Evolutionary conservation across 1,140 invertebrate genomes (phyloP), one percentile per base, ranked within the genome.

Genomic region (Leptinotarsa defecta): DNA sequence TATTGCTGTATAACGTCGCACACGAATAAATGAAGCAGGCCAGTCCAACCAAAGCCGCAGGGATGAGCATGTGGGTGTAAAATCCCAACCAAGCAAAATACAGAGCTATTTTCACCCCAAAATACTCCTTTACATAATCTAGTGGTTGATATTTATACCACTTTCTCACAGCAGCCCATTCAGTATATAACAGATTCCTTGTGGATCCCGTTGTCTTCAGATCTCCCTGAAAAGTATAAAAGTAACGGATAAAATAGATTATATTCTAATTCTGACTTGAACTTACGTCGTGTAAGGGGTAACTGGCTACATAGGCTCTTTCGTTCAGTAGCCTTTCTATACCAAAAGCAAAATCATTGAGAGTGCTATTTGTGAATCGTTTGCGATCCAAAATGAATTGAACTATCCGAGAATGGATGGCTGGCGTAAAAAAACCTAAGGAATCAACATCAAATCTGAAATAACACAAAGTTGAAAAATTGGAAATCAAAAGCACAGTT

Each of bases 61-160:
- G 91, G n/a, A 96, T 90, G 73, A 99, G 85, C 92, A 97, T 95
- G 65, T 94, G 92, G 0, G 97, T 99, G 83, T 99, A 99, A 86
- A 95, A 99, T 49, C 97, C 97, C 20, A 99, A 87, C 97, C 97
- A 99, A 5, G 96, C 96, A 85, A 99, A 99, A 86, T 99, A 99
- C 52, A 97, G 86, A 48, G 92, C 88, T 78, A 97, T 95, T 88
- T 97, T 98, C 43, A 97, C 95, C 13, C 96, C 96, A 88, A 98
- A 97, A 86, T 98, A 98, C 76, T 94, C 91, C 82, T 94, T 93
- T 73, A 97, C 87, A 79, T 97, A 92, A 86, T 97, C 94, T 27
- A 98, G 86, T 0, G 96, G 96, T 83, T 98, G 96, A 82, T 94
- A 92, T 78, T 94, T 94, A 83, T 94, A 91, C 85, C 93, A 94